These are phyloP conservation scores for Ryuthela nishihirai DNA, from an alignment of 2,888 invertebrate genomes.

Conservation along the genomic window DNA sequence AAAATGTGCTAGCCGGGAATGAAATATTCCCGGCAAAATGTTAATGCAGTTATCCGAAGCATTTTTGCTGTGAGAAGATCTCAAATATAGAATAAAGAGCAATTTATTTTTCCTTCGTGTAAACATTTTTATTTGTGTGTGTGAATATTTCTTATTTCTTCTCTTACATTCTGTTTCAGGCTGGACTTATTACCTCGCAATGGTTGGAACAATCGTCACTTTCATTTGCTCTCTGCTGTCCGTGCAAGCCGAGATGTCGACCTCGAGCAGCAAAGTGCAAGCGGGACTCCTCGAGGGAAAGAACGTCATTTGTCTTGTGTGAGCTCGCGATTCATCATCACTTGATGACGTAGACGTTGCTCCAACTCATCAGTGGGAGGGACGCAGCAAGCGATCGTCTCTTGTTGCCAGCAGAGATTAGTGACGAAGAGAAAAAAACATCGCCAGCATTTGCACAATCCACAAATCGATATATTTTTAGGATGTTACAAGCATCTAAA, in stretches of 20 bases:
- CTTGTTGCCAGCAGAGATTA: too few species aligned
- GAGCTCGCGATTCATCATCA: conserved; percentile 27
- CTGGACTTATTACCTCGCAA: conserved; percentile 69
- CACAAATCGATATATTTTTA: too few species aligned
- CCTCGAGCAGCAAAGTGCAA: conserved; percentile 75
- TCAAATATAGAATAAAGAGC: not conserved
- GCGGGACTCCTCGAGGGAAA: conserved; percentile 80
- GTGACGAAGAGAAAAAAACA: too few species aligned
- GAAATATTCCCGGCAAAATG: too few species aligned
- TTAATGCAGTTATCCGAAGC: too few species aligned
- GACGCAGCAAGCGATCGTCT: too few species aligned
- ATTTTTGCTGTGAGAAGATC: too few species aligned
- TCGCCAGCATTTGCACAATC: too few species aligned
- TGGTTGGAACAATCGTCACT: conserved; percentile 64
- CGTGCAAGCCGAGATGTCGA: conserved; percentile 72
- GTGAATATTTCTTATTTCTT: not conserved
- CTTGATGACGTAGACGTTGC: too few species aligned
- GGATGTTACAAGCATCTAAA: too few species aligned
- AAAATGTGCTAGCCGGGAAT: too few species aligned
- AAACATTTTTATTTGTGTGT: not conserved
- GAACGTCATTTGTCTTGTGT: conserved; percentile 71
- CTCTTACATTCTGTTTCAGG: conserved; percentile 56
- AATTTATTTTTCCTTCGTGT: not conserved
- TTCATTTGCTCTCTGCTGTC: conserved; percentile 76
- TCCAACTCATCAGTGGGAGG: too few species aligned